Base-by-base conservation (phyloP, 2,888 invertebrate species). In the Epinotia nisella region DNA sequence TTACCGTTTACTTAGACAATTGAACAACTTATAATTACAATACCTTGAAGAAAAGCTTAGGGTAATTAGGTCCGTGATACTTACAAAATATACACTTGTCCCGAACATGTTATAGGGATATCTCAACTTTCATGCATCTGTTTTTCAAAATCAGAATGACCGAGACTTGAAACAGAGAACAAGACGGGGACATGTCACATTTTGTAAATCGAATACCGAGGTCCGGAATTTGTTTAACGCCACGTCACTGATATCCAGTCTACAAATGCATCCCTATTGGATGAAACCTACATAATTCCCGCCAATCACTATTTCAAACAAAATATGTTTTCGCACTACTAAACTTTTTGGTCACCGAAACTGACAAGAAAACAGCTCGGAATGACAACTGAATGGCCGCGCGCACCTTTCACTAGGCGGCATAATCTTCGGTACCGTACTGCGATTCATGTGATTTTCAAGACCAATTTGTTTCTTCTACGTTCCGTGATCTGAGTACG, bases 351-450 rank as follows among this genome's bases (percentile, higher is more conserved):
- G 66, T 24, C 66, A 64, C 55, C 56, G 41, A 73, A 73, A 59
- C 58, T 69, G 73, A 73, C 73, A 59, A 35, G 21, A 13, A 51
- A 69, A 73, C 41, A 69, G 62, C 59, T 17, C 49, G 17, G 55
- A 53, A 29, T 78, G 86, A 87, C 85, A 85, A 81, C 75, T 85
- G 86, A 88, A 87, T 86, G 80, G 78, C 65, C 76, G 75, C 76
- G 74, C 75, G 75, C 75, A 76, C 80, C 81, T 82, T 81, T 82
- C 80, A 82, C 85, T 89, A 86, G 87, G 83, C 85, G 84, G 86
- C 87, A 86, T 89, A 91, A 91, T 92, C 81, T 81, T 80, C 77
- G 80, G 79, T 89, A 90, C 90, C 87, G 91, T 87, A 81, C 79
- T 81, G 81, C 81, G 80, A 84, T 89, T 86, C 86, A 83, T 58